Conservation (phyloP, 2,113 vertebrate genomes). For the Progne subis region DNA sequence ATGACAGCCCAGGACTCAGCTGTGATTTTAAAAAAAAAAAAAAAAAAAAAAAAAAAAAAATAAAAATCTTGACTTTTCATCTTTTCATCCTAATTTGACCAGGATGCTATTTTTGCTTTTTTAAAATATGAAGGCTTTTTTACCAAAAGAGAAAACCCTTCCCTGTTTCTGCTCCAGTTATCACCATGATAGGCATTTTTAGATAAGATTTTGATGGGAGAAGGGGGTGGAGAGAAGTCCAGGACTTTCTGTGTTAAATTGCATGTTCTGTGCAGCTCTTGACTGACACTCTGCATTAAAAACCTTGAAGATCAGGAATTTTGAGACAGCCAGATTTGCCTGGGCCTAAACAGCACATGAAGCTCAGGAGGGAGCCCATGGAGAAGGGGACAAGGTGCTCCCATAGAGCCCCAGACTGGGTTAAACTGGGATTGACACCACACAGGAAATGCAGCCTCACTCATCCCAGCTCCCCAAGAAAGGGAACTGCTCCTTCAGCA, state of each 20-base stretch:
- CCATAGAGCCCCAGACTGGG: neutral
- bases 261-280: neutral
- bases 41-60: too few relatives aligned
- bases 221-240: neutral
- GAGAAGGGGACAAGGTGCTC: neutral
- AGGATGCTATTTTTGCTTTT: neutral
- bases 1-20: neutral
- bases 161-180: neutral
- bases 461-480: neutral
- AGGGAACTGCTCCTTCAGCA: neutral
- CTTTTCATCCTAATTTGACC: neutral
- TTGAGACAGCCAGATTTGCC: neutral
- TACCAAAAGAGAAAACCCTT: neutral
- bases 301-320: too few relatives aligned
- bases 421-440: neutral
- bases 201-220: neutral
- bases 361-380: neutral
- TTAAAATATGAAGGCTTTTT: neutral
- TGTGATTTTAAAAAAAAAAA: too few relatives aligned
- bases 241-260: neutral
- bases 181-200: neutral
- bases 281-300: neutral
- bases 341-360: accelerated
- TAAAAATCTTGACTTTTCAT: neutral
- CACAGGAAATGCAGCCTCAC: neutral